Base-by-base conservation (phyloP, 2,888 invertebrate genomes). In the Chromoteleia sp. region DNA sequence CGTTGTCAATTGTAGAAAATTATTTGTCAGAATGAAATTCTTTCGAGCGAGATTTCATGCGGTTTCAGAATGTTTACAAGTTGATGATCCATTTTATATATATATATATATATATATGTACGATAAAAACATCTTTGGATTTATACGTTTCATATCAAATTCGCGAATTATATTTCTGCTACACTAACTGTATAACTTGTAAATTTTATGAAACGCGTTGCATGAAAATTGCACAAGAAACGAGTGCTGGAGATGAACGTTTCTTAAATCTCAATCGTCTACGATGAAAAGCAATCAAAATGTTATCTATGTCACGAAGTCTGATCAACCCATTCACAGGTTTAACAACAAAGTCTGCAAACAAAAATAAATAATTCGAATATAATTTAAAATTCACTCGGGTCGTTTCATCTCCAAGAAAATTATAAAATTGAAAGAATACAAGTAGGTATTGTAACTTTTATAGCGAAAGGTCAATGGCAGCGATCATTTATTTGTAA, bases 401-500 rank as follows among this genome's bases (percentile, higher is more conserved):
- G 15, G 10, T 67, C 59, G 59, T 54, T 76, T 54, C 21, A 54
- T 54, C 68, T 68, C 43, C 56, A 61, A 52, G 10, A 30, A n/a
- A 30, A 30, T 43, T 19, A 21, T 39, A n/a, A n/a, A 58, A 41
- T 12, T 39, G 43, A 19, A 39, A 25, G 19, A 36, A 43, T 17
- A 45, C 41, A 45, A n/a, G 43, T 54, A 63, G 54, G 45, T 56
- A 65, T 56, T 45, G 50, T 75, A 63, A 61, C 41, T 70, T 70
- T 65, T 63, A 63, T 65, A 78, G 77, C 12, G 48, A 52, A 48
- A 63, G 7, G 21, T 65, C 7, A 65, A 58, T 58, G 65, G 36
- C 70, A 71, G 77, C 41, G 63, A 70, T 17, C 63, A 65, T 78
- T 78, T 48, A 71, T 71, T 71, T 78, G 70, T 78, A 65, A 78